These are phyloP conservation scores for Xenotilapia longispinis DNA, from an alignment of 2,113 vertebrate genomes.

Conservation along the genomic window DNA sequence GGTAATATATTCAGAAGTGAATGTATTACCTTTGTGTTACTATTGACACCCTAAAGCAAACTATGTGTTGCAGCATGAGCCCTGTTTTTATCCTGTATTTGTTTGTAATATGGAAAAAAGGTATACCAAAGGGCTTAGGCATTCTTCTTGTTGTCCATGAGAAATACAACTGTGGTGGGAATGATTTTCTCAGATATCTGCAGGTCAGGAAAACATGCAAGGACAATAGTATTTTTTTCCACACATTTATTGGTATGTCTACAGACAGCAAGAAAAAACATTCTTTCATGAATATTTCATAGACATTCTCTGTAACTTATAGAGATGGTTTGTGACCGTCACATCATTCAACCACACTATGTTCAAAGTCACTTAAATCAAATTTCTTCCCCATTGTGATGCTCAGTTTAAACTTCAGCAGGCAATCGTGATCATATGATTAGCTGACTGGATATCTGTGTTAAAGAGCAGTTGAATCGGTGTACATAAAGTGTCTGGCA, in stretches of 20 bases:
- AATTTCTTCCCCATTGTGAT: neutral
- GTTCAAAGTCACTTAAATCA: neutral
- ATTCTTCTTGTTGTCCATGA: neutral
- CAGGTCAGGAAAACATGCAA: neutral
- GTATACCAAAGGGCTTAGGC: neutral
- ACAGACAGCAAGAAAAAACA: neutral
- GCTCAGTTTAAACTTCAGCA: neutral
- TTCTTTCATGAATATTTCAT: neutral
- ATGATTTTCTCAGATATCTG: neutral
- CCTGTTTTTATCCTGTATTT: neutral
- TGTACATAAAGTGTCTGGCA: neutral
- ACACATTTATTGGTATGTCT: neutral
- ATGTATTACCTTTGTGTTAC: neutral
- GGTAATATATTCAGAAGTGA: neutral
- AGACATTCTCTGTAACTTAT: neutral
- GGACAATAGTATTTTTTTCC: neutral
- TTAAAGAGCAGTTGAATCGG: accelerated
- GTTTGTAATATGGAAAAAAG: neutral
- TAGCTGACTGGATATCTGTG: neutral
- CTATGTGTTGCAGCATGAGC: neutral
- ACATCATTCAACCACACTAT: neutral
- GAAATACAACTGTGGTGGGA: neutral
- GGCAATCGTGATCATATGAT: neutral
- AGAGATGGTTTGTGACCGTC: neutral
- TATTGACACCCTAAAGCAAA: neutral